Evolutionary conservation across 2,888 invertebrate genomes (phyloP).

Genomic region (Dasypolia templi): DNA sequence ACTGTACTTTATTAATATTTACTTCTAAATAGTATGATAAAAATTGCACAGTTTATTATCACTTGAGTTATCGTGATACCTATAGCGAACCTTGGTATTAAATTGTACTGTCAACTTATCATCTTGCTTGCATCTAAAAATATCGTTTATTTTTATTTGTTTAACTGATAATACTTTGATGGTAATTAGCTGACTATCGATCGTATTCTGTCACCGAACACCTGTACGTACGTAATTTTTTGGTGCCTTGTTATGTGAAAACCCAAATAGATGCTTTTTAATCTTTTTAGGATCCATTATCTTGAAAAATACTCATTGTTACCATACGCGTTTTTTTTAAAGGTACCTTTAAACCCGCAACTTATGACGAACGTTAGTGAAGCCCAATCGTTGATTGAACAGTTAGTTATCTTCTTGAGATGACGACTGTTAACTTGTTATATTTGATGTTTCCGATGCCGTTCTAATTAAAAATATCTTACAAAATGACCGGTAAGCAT

Average conservation of each 20-base stretch:
- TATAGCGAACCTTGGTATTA: conserved; percentile 19
- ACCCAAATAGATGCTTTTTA: not conserved
- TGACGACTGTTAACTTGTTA: not conserved
- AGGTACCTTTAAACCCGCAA: no score
- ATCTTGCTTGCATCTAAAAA: not conserved
- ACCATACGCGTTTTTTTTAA: not conserved
- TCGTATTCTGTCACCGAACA: not conserved
- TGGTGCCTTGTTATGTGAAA: not conserved
- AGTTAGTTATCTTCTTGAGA: not conserved
- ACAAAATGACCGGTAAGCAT: conserved; percentile 3
- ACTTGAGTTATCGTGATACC: conserved; percentile 22
- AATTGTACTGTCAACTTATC: conserved; percentile 15
- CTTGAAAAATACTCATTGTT: not conserved
- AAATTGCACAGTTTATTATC: conserved; percentile 16
- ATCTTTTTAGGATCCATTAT: not conserved
- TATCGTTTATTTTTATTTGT: not conserved
- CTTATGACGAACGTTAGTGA: not conserved
- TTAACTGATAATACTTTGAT: not conserved
- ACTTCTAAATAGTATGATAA: not conserved
- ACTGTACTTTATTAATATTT: not conserved
- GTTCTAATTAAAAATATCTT: not conserved
- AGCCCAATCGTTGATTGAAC: not conserved
- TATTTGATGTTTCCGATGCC: no score
- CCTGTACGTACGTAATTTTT: not conserved
- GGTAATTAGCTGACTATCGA: not conserved